Conservation (phyloP, 2,888 invertebrate species). For the Hydrotaea diabolus region DNA sequence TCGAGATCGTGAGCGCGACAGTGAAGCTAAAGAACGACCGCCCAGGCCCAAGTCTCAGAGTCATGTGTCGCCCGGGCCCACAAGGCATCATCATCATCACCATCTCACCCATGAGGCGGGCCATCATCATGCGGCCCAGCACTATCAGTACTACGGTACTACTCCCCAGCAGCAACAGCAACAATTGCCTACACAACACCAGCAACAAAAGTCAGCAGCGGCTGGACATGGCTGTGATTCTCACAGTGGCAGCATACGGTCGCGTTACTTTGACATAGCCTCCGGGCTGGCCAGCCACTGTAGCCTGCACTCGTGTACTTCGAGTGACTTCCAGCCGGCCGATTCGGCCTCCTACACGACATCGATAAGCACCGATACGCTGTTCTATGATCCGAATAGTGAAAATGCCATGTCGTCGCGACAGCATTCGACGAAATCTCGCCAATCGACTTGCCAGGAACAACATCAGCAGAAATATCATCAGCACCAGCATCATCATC, state of each 20-base stretch:
- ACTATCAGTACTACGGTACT: slow-evolving; percentile 74
- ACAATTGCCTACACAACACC: slow-evolving; percentile 56
- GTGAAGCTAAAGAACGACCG: slow-evolving; percentile 73
- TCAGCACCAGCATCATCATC: slow-evolving; percentile 74
- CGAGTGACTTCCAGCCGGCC: slow-evolving; percentile 86
- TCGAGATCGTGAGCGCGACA: slow-evolving; percentile 80
- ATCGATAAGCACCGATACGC: slow-evolving; percentile 91
- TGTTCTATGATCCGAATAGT: slow-evolving; percentile 88
- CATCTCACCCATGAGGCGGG: slow-evolving; percentile 60
- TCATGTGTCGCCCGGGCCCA: slow-evolving; percentile 72
- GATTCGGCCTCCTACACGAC: slow-evolving; percentile 92
- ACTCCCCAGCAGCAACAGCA: slow-evolving; percentile 69
- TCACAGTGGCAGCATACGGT: slow-evolving; percentile 79
- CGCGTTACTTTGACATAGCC: slow-evolving; percentile 85
- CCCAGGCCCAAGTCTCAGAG: slow-evolving; percentile 77
- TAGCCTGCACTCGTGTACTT: slow-evolving; percentile 91
- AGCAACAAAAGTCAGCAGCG: slow-evolving; percentile 77
- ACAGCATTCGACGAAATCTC: slow-evolving; percentile 84
- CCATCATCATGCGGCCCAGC: slow-evolving; percentile 65
- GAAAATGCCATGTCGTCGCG: slow-evolving; percentile 75
- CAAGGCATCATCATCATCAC: slow-evolving; percentile 74
- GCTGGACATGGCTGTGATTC: slow-evolving; percentile 80
- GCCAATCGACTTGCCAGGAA: slow-evolving; percentile 81
- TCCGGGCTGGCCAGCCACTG: slow-evolving; percentile 88
- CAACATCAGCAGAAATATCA: slow-evolving; percentile 73